Conservation (phyloP, 1,140 invertebrate genomes). For the Dendroctonus ponderosae region DNA sequence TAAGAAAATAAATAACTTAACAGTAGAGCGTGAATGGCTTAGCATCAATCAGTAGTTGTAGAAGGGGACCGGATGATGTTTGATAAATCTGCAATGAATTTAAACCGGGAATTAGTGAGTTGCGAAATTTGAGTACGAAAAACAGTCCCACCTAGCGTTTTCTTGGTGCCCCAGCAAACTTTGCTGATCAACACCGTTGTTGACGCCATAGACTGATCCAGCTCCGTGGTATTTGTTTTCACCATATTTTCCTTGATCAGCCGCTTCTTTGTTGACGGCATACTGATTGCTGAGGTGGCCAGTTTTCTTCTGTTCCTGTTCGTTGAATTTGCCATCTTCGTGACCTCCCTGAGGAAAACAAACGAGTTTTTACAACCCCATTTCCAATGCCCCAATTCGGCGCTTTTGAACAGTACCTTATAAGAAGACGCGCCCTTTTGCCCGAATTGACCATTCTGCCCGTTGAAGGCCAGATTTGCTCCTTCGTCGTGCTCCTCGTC, state of each 20-base stretch:
- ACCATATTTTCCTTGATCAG: slow-evolving; percentile 58
- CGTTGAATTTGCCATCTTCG: slow-evolving; percentile 56
- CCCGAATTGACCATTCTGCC: slow-evolving; percentile 54
- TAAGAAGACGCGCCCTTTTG: slow-evolving; percentile 55
- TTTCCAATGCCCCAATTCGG: too few relatives aligned
- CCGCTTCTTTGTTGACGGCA: slow-evolving; percentile 55
- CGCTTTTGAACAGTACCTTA: slow-evolving; percentile 37
- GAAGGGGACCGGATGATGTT: slow-evolving; percentile 35
- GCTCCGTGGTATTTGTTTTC: slow-evolving; percentile 57
- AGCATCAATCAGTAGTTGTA: slow-evolving; percentile 18
- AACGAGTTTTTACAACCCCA: neutral
- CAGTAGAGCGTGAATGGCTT: slow-evolving; percentile 10
- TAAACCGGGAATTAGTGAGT: neutral
- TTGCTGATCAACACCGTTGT: slow-evolving; percentile 58
- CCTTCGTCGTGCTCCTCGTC: slow-evolving; percentile 66
- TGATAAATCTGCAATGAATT: slow-evolving; percentile 27
- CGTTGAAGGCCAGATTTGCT: slow-evolving; percentile 56
- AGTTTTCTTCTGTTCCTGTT: slow-evolving; percentile 56
- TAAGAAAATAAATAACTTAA: slow-evolving; percentile 7
- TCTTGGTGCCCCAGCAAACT: slow-evolving; percentile 59
- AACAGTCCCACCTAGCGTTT: slow-evolving; percentile 20
- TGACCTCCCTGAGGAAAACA: slow-evolving; percentile 54
- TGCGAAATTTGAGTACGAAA: neutral
- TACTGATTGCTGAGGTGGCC: slow-evolving; percentile 56
- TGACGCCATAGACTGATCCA: slow-evolving; percentile 55